Evolutionary conservation across 2,113 vertebrate species (phyloP), one percentile per base, ranked within the genome.

Genomic region (Syngnathus floridae): DNA sequence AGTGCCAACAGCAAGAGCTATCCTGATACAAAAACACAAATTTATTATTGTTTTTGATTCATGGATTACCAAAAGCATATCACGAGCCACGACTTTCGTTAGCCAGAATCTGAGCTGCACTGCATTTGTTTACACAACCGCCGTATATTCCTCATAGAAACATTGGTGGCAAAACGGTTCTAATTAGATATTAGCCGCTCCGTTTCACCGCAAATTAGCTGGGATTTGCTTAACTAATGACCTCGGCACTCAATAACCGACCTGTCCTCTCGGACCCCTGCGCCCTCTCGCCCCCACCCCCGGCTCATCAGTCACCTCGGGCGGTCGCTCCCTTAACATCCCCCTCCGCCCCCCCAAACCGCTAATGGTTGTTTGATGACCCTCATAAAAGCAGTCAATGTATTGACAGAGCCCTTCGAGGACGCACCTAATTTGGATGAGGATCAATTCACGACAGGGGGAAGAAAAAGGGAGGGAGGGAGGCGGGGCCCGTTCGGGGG

Each of bases 381-480:
- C 87, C 93, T 96, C 93, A 94, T 95, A 95, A 95, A 92, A 93
- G 89, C 87, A 93, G 94, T 96, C 94, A 93, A 95, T 98, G 92
- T 93, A 95, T 97, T 91, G 94, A 96, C 77, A 88, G 77, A 85
- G 83, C 86, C 90, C 90, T 92, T 91, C 92, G 89, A 91, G 90
- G 88, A 93, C 87, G 76, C 81, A 76, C 85, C 87, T 90, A 85
- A 93, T 90, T 92, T 91, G 86, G 90, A 88, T 89, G 90, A 89
- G 91, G 93, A 94, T 90, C 92, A 93, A 93, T 94, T 93, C 82
- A 79, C 89, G 88, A 91, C 90, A 91, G 93, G 91, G 91, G 90
- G 92, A 92, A 92, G 91, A 84, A 82, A 81, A 76, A 5, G 66
- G 7, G 19, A n/a, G 46, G 48, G 48, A 2, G 19, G 48, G 48